phyloP scores from a whole-genome alignment of 2,888 invertebrate species.

The Trichacis sp. region DNA sequence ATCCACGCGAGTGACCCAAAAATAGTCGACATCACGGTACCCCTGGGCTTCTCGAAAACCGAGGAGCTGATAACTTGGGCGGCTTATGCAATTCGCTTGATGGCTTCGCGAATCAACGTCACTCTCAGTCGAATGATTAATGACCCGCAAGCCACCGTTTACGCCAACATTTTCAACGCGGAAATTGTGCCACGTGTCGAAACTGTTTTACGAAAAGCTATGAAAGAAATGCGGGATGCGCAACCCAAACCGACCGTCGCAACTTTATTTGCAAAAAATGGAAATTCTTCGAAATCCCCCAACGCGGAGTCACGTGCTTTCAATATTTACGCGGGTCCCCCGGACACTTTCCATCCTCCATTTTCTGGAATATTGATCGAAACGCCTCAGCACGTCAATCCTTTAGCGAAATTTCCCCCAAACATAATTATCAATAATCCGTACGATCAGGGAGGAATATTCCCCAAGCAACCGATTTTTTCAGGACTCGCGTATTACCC shows the following conservation, averaged over 20 bases:
- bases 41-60: constrained; percentile 52
- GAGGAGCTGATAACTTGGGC: constrained; percentile 62
- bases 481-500: constrained; percentile 21
- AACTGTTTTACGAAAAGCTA: constrained; percentile 11
- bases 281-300: background rate
- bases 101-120: constrained; percentile 63
- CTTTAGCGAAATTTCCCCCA: constrained; percentile 33
- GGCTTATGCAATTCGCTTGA: constrained; percentile 59
- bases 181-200: constrained; percentile 22
- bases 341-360: constrained; percentile 14
- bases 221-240: constrained; percentile 25
- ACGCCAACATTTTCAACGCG: constrained; percentile 5
- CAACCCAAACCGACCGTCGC: constrained; percentile 14
- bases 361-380: constrained; percentile 25
- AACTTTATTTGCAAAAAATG: constrained; percentile 9
- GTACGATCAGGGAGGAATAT: constrained; percentile 18
- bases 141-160: constrained; percentile 10
- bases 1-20: constrained; percentile 11
- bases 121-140: constrained; percentile 46
- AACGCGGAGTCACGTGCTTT: background rate
- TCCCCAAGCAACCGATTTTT: constrained; percentile 37
- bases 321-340: constrained; percentile 6
- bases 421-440: constrained; percentile 10
- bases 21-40: constrained; percentile 55
- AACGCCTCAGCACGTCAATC: constrained; percentile 20